Base-by-base conservation (phyloP, 2,113 vertebrate genomes). In the Hassar affinis region DNA sequence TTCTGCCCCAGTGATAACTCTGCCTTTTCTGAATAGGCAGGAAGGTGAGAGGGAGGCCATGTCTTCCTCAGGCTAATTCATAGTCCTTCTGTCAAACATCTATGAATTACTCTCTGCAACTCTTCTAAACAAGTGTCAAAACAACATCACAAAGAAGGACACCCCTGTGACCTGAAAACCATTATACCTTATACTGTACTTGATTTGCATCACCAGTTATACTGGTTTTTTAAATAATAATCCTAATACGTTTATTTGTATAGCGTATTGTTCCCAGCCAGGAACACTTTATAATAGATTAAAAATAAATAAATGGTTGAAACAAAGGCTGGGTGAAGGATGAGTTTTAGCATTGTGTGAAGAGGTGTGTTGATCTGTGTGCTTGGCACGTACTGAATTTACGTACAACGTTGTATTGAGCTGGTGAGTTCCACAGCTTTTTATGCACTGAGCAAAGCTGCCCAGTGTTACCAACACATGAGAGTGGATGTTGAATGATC, bases 21-120 rank as follows among this genome's bases (percentile, higher is more conserved):
- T 81, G 74, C 79, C 64, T 78, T 75, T 71, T 85, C 82, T 83
- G 76, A 85, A 84, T 84, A 79, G 77, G 82, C 86, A 89, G 89
- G 88, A 90, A 90, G 89, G 85, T 89, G 80, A 90, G 76, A 62
- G 56, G 59, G 82, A 82, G 87, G 89, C 81, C 86, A 86, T 61
- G 79, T 84, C 61, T 71, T 74, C 87, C 82, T 64, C 71, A 78
- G 49, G 84, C 82, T 80, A 79, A 85, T 85, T 72, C 72, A 79
- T 81, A 69, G 62, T 59, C 75, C 18, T 27, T 57, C 79, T 81
- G 84, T 87, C 86, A 85, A 85, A 87, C 77, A 49, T 54, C 71
- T 78, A 71, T 87, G 81, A 87, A 78, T 85, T 85, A 87, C 54
- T 49, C 52, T 80, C 61, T 85, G 78, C 51, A 83, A 78, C 59